Evolutionary conservation across 2,888 invertebrate genomes (phyloP), one percentile per base, ranked within the genome.

Genomic region (Scaptomyza flava): DNA sequence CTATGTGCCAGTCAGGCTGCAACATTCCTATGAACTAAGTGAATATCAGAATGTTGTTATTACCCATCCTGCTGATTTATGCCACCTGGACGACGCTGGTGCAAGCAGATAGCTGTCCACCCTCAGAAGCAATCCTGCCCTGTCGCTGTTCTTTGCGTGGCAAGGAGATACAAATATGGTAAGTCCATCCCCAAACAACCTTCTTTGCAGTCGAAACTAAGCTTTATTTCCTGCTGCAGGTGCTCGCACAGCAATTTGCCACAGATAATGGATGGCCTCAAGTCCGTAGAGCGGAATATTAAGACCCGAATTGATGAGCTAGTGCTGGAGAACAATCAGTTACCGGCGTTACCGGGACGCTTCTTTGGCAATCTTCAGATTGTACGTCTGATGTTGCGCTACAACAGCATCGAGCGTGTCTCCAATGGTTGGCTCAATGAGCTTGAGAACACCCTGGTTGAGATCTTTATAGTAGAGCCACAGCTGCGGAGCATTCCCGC

Each of bases 171-270:
- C 97, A 97, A 93, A 96, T 97, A 93, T 97, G 97, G 97, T 96
- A 93, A 92, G 74, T 20, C 8, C 0, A 3, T 9, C 0, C 1
- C 6, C 6, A 7, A 11, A 2, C 1, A 8, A 9, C 7, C 5
- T 27, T 9, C 2, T 12, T 6, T 4, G 1, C n/a, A 17, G 3
- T 0, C 11, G 0, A 17, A 0, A 14, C 36, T 68, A 23, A 47
- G 12, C 11, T 9, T 3, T 2, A 0, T 6, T 0, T 6, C 45
- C 6, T 6, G 27, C 92, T 93, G 5, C 91, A 97, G 97, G 97
- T 97, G 97, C 91, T 97, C 97, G n/a, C 97, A 97, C 93, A 96
- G 97, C 93, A 97, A 97, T 89, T 92, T 97, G 61, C 94, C 95
- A 6, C 95, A 95, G 89, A 96, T 97, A 14, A 91, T 95, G 74